These are phyloP conservation scores for Salvator merianae DNA, from an alignment of 2,113 vertebrate genomes.

Conservation along the genomic window DNA sequence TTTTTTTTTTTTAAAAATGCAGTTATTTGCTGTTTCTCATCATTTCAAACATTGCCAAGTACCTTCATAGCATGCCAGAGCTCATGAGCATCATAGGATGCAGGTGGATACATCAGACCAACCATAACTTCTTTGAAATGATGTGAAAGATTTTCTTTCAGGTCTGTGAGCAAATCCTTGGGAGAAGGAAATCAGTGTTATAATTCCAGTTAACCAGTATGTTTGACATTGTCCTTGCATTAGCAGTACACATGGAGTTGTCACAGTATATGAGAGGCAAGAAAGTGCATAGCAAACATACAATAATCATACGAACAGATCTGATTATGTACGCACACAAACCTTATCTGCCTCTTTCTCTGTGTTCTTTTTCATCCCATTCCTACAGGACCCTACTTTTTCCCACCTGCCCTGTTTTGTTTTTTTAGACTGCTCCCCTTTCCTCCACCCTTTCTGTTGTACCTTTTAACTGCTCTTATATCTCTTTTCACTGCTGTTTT, in stretches of 20 bases:
- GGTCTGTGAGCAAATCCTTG: constrained; percentile 72
- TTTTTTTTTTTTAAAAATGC: neutral
- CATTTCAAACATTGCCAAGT: constrained; percentile 17
- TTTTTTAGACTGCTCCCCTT: too few relatives aligned
- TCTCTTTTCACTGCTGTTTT: too few relatives aligned
- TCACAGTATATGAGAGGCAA: neutral
- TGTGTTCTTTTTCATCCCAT: too few relatives aligned
- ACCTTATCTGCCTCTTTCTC: too few relatives aligned
- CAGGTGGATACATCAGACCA: constrained; percentile 77
- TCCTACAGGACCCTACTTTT: too few relatives aligned
- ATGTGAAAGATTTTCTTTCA: constrained; percentile 78
- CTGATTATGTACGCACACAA: too few relatives aligned
- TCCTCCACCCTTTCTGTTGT: too few relatives aligned
- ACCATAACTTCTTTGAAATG: constrained; percentile 84
- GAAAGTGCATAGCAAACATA: too few relatives aligned
- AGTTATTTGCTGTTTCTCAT: neutral
- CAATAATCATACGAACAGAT: too few relatives aligned
- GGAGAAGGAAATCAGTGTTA: constrained; percentile 16
- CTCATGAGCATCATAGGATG: constrained; percentile 78
- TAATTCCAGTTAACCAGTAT: neutral
- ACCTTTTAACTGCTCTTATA: too few relatives aligned
- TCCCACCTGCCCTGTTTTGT: too few relatives aligned
- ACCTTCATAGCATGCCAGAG: constrained; percentile 85
- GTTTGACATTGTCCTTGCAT: neutral
- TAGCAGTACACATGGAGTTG: neutral